Percentiles rank a stretch among this genome's conserved stretches.
These are phyloP conservation scores for Tinamus guttatus DNA, from an alignment of 2,113 vertebrate genomes.

Conservation along the genomic window DNA sequence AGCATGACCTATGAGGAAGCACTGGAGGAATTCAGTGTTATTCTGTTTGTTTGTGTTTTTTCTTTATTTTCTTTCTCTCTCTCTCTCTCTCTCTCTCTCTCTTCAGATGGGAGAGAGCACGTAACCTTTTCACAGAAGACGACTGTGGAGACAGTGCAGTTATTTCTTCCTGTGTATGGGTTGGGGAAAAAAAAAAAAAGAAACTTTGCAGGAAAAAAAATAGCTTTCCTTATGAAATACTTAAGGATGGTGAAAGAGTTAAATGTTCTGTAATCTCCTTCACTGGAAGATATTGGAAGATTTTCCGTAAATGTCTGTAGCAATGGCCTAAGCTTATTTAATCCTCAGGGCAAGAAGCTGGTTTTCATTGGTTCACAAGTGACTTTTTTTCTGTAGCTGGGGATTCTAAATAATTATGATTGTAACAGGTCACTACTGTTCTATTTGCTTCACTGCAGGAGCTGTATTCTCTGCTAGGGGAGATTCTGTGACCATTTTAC, in stretches of 20 bases:
- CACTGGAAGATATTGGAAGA: not conserved
- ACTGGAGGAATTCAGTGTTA: slow-evolving; percentile 7
- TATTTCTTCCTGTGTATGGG: not conserved
- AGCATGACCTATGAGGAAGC: slow-evolving; percentile 32
- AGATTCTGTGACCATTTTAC: not conserved
- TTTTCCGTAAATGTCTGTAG: not conserved
- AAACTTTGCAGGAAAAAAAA: not conserved
- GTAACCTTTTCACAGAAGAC: not conserved
- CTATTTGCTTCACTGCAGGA: not conserved
- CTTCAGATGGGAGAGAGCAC: not conserved
- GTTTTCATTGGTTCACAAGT: not conserved
- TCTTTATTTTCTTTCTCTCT: too few relatives aligned
- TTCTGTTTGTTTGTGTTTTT: not conserved
- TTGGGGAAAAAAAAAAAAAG: not conserved
- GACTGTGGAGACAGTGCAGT: not conserved
- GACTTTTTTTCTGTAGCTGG: not conserved
- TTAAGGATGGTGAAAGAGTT: not conserved
- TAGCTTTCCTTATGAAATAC: not conserved
- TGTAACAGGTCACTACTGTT: not conserved
- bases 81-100: not conserved
- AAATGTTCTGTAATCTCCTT: not conserved
- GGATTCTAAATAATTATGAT: not conserved
- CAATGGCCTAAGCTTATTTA: not conserved
- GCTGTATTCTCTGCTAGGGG: not conserved
- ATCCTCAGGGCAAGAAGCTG: not conserved